Conservation (phyloP, 2,797 vertebrate genomes). For the Australoheros facetus region DNA sequence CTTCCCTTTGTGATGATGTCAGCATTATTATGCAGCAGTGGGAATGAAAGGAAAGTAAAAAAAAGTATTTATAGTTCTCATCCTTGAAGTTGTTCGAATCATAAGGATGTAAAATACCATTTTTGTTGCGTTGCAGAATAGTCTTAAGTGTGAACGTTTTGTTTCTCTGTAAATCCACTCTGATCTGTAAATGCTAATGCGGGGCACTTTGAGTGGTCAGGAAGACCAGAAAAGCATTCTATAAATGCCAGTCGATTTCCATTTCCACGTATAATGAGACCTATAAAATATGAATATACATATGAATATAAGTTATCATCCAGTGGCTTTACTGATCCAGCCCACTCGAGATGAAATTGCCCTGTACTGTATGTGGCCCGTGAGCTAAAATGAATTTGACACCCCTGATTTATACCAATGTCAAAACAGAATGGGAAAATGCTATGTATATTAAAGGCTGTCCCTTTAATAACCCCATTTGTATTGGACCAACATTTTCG, state of each 20-base stretch:
- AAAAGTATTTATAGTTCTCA: not conserved
- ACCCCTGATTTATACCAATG: not conserved
- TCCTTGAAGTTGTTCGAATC: not conserved
- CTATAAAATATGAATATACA: constrained; percentile 6
- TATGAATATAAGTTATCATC: constrained; percentile 1
- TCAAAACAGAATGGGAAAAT: not conserved
- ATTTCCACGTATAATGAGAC: not conserved
- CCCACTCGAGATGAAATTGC: not conserved
- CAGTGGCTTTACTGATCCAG: not conserved
- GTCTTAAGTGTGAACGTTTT: not conserved
- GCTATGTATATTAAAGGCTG: not conserved
- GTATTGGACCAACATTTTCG: not conserved
- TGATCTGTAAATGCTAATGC: not conserved
- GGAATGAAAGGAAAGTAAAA: not conserved
- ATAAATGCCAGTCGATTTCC: not conserved
- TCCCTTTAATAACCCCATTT: not conserved
- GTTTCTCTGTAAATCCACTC: not conserved
- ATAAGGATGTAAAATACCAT: accelerated
- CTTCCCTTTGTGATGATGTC: no score
- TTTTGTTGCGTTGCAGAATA: not conserved
- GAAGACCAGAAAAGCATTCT: not conserved
- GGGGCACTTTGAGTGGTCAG: not conserved
- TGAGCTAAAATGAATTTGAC: not conserved
- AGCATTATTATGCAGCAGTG: accelerated
- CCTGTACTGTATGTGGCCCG: not conserved